Evolutionary conservation across 2,797 vertebrate species (phyloP).

Genomic region (Chromobotia macracanthus): DNA sequence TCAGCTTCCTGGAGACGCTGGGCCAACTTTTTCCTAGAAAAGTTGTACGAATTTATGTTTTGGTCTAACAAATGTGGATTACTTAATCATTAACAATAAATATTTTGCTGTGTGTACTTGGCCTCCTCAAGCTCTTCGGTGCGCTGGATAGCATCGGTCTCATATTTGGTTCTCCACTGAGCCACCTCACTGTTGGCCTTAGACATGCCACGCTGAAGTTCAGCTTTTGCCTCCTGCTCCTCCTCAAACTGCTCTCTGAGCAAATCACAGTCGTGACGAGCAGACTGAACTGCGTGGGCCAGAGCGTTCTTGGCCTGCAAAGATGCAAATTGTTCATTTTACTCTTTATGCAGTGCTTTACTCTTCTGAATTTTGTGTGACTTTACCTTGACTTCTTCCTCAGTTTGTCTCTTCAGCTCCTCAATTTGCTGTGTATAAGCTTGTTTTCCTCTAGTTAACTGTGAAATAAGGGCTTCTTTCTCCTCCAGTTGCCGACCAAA

Average conservation of each 20-base stretch:
- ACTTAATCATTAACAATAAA: too few species aligned
- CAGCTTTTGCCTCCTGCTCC: constrained; percentile 82
- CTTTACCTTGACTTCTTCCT: too few species aligned
- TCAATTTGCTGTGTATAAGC: too few species aligned
- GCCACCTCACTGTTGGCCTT: constrained; percentile 82
- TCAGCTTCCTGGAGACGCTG: too few species aligned
- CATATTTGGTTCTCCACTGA: constrained; percentile 82
- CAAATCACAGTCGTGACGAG: constrained; percentile 84
- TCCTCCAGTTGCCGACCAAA: constrained; percentile 79
- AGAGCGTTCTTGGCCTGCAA: constrained; percentile 84
- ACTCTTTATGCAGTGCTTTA: not conserved
- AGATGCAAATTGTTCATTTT: not conserved
- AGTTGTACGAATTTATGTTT: too few species aligned
- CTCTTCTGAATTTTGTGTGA: too few species aligned
- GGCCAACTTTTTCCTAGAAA: too few species aligned
- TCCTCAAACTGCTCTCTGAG: too few species aligned
- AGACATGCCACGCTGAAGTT: constrained; percentile 77
- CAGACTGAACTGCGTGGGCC: constrained; percentile 83
- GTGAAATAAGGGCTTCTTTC: constrained; percentile 79
- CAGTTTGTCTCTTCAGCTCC: too few species aligned
- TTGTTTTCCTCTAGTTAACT: constrained; percentile 80
- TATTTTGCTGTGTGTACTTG: too few species aligned
- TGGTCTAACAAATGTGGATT: too few species aligned
- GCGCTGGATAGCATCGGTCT: constrained; percentile 82
- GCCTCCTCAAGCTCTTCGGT: too few species aligned